Evolutionary conservation across 2,797 vertebrate genomes (phyloP), one percentile per base, ranked within the genome.

Genomic region (Muscicapa striata): DNA sequence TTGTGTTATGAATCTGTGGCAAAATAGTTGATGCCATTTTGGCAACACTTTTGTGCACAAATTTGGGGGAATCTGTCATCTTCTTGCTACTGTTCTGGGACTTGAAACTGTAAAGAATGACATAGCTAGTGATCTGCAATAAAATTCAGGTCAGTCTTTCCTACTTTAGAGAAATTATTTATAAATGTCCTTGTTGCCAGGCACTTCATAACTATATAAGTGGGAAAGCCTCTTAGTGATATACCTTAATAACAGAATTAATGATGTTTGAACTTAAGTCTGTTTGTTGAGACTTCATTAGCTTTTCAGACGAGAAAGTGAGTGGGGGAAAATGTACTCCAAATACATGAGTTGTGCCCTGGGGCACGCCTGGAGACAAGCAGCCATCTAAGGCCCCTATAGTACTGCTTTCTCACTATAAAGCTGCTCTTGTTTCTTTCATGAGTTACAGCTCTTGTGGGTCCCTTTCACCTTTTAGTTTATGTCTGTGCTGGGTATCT

Each of bases 211-310:
- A 90, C 95, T 82, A n/a, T 94, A 19, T 91, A 94, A 96, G 76
- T 94, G 93, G 83, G 95, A 95, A 87, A 95, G 86, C 83, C 87
- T 94, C 91, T 96, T 59, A 38, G 85, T 91, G 92, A 90, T 93
- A 94, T 55, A 95, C 76, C 85, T 94, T 97, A 96, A 94, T 95
- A 95, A 94, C 94, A 92, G 85, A 96, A 96, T 90, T 95, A 97
- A 95, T 94, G 85, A 82, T 94, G 91, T 95, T 97, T 96, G 85
- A 96, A 88, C 89, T 88, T 88, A 94, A 94, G 80, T 93, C 85
- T 97, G 93, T 96, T 96, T 96, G 89, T 79, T 84, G 91, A 95
- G 89, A 95, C 89, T 95, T 96, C 91, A 95, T 96, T 97, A 95
- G 52, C 92, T 95, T 90, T 89, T 86, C 85, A 84, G 85, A 46